Evolutionary conservation across 2,888 invertebrate species (phyloP).

Genomic region (Drosophila pseudotakahashii): DNA sequence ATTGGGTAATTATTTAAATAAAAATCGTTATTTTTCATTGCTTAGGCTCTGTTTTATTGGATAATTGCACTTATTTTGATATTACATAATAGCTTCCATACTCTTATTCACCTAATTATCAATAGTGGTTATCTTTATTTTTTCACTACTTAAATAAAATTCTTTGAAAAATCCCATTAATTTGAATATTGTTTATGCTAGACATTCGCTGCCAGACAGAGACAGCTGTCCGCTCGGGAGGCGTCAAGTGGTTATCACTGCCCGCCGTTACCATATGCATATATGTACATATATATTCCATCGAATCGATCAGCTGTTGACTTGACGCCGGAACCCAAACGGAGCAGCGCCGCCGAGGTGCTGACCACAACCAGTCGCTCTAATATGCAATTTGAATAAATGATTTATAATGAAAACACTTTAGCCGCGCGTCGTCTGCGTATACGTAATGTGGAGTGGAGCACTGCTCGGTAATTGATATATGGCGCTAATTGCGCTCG

Average conservation of each 20-base stretch:
- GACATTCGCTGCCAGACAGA: slow-evolving; percentile 21
- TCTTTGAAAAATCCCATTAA: slow-evolving; percentile 25
- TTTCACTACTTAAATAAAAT: slow-evolving; percentile 5
- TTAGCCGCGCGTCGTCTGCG: slow-evolving; percentile 56
- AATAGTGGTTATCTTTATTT: background rate
- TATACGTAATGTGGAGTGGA: slow-evolving; percentile 42
- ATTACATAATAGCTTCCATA: too few species aligned
- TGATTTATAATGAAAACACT: slow-evolving; percentile 80
- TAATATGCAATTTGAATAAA: slow-evolving; percentile 77
- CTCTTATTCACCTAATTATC: too few species aligned
- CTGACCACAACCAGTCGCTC: slow-evolving; percentile 55
- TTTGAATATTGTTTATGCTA: slow-evolving; percentile 29
- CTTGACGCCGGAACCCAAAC: slow-evolving; percentile 55
- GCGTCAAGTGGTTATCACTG: slow-evolving; percentile 39
- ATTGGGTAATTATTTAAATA: too few species aligned
- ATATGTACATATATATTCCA: slow-evolving; percentile 7
- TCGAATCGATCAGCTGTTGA: slow-evolving; percentile 64
- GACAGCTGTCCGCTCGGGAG: slow-evolving; percentile 33
- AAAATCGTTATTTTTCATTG: too few species aligned
- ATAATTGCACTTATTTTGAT: too few species aligned
- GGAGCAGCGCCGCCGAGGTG: slow-evolving; percentile 24
- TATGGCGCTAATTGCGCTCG: slow-evolving; percentile 76
- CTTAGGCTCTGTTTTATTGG: too few species aligned
- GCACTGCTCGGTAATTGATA: slow-evolving; percentile 71
- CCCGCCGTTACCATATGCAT: slow-evolving; percentile 10